Base-by-base conservation (phyloP, 1,140 invertebrate species). In the Limonius californicus region DNA sequence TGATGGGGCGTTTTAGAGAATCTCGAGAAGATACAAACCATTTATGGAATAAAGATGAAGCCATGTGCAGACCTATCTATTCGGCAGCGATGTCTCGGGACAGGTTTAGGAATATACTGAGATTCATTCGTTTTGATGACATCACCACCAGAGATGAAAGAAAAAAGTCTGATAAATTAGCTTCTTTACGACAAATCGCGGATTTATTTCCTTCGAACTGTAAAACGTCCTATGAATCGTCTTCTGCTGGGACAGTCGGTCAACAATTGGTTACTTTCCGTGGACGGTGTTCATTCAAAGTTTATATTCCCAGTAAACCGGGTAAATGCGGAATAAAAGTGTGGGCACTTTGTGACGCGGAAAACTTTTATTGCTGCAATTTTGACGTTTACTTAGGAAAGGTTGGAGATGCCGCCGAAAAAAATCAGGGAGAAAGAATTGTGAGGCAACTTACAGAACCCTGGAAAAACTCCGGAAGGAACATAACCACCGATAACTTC, bases 251-350 rank as follows among this genome's bases (percentile, higher is more conserved):
- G 61, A 50, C 56, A 12, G 45, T 60, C 30, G 57, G 55, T 45
- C 47, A 54, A 23, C 47, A 54, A 21, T 15, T 60, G 1, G 30
- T 54, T n/a, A 39, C 19, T 27, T 39, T 54, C 21, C 23, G 62
- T 42, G 57, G 45, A 20, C 11, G 50, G 27, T 59, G 23, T 11
- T 21, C 50, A 1, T 64, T 63, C 35, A 56, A 30, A 8, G 55
- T 50, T 50, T 63, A 63, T 54, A 50, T 63, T 4, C 61, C 55
- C 14, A 47, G 35, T 2, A 63, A 63, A 35, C 42, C 61, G 14
- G 61, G 39, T 23, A 58, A 50, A 35, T 63, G 35, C 18, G 61
- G 56, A 7, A 21, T 59, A 27, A 30, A 63, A 39, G 32, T 58
- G 14, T 62, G 54, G 23, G 54, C 23, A n/a, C n/a, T 12, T 32